These are phyloP conservation scores for Bombus consobrinus DNA, from an alignment of 1,140 invertebrate species.

Conservation along the genomic window DNA sequence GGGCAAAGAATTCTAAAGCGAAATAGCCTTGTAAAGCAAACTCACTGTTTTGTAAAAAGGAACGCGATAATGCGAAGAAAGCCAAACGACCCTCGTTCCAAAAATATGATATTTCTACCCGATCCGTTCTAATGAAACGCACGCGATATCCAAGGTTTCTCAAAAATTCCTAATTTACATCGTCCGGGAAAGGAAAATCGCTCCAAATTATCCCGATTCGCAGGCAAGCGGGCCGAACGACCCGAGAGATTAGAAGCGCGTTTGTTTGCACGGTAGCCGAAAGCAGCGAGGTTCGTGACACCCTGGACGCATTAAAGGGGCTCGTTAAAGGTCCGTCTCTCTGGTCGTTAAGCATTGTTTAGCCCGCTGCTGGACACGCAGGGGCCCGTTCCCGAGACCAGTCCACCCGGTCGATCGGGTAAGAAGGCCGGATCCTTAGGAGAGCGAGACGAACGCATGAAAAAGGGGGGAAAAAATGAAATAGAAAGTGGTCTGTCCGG, in stretches of 20 bases:
- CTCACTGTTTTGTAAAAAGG: not conserved
- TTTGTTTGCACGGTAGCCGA: conserved; percentile 1
- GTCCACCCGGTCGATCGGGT: conserved; percentile 52
- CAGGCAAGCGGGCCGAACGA: not conserved
- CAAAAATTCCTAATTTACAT: not conserved
- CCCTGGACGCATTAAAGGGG: conserved; percentile 53
- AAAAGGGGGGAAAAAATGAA: conserved; percentile 73
- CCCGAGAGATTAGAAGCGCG: not conserved
- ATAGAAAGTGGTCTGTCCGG: conserved; percentile 82
- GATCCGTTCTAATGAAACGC: not conserved
- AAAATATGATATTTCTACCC: not conserved
- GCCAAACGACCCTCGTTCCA: not conserved
- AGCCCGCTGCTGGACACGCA: conserved; percentile 65
- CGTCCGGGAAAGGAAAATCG: not conserved
- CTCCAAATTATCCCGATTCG: not conserved
- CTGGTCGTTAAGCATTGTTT: conserved; percentile 67
- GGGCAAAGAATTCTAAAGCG: not conserved
- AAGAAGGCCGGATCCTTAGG: conserved; percentile 11
- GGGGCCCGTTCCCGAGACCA: conserved; percentile 69
- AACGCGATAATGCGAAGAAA: not conserved
- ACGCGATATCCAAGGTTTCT: too few relatives aligned
- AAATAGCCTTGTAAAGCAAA: not conserved
- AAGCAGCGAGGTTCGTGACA: conserved; percentile 49
- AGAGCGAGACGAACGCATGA: conserved; percentile 33
- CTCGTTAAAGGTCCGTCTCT: conserved; percentile 64